Evolutionary conservation across 2,113 vertebrate genomes (phyloP), one percentile per base, ranked within the genome.

Genomic region (Eptesicus fuscus): DNA sequence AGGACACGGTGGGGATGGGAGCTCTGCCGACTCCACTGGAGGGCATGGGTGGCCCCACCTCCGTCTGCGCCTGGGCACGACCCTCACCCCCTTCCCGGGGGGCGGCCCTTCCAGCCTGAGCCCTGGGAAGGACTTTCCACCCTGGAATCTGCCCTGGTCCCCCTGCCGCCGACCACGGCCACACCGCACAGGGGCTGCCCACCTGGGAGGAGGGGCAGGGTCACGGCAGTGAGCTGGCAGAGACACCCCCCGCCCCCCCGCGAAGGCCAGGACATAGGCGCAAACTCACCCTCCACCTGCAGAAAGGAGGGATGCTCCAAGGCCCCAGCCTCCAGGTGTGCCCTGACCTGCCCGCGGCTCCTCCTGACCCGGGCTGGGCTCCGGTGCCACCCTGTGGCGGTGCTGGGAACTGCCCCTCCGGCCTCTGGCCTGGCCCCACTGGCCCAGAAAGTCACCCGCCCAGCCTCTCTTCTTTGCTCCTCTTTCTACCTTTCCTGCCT

Each of bases 361-460:
- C 91, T 44, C 73, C 51, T 63, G 56, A 53, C 92, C 30, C 0
- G 9, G 8, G 73, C 61, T 95, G 96, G 98, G 96, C 97, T 98
- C 96, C 88, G n/a, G 94, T 96, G 95, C 98, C 98, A 97, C 98
- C 98, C 97, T 95, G 98, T 93, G 98, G 98, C 92, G 4, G 96
- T 98, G 97, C 17, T 77, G 25, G 92, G 95, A 94, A 98, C 59
- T 22, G 0, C 80, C 70, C 47, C 69, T 90, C 49, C 20, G 65
- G 76, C 88, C 91, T 93, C 67, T 67, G 6, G 44, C 32, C 49
- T 5, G 35, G 20, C 47, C 44, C 82, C 17, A 32, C 17, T n/a
- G 30, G 4, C 56, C 9, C 23, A 42, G 65, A 12, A 25, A 44
- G 42, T 30, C 73, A n/a, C 32, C 49, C n/a, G 9, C 8, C 16